Conservation (phyloP, 2,113 vertebrate genomes). For the Prolemur simus region DNA sequence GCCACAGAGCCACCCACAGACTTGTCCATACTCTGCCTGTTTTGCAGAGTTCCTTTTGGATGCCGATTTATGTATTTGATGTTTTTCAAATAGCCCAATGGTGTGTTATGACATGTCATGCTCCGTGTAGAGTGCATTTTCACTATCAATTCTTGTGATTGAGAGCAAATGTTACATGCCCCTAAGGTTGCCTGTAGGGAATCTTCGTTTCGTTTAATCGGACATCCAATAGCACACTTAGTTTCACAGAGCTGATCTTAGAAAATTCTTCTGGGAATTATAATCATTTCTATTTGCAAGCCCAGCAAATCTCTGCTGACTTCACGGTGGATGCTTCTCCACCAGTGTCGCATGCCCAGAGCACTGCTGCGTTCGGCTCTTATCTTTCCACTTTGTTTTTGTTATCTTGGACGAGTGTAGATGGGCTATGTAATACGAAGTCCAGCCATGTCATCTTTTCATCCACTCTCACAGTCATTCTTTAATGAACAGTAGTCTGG, state of each 20-base stretch:
- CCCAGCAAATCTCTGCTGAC: neutral
- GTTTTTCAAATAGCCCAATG: neutral
- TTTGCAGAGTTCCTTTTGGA: neutral
- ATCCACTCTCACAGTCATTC: neutral
- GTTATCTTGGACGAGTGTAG: neutral
- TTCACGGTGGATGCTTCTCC: neutral
- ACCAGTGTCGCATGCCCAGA: neutral
- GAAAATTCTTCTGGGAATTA: constrained; percentile 52
- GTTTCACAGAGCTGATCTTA: constrained; percentile 42
- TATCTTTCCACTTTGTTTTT: neutral
- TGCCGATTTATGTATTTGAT: neutral
- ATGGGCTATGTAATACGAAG: neutral
- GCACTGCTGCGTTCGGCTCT: neutral
- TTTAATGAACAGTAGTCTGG: neutral
- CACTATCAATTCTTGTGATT: constrained; percentile 57
- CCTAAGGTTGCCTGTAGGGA: constrained; percentile 43
- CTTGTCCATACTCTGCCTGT: neutral
- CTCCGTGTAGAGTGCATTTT: neutral
- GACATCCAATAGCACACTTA: neutral
- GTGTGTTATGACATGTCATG: neutral
- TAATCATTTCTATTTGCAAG: constrained; percentile 26
- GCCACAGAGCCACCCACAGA: neutral
- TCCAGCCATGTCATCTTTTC: neutral
- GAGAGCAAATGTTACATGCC: constrained; percentile 60
- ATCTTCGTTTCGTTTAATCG: constrained; percentile 27